phyloP scores from a whole-genome alignment of 64 coral and sea anemone genomes.

The Hydrozoanthus tunicans region DNA sequence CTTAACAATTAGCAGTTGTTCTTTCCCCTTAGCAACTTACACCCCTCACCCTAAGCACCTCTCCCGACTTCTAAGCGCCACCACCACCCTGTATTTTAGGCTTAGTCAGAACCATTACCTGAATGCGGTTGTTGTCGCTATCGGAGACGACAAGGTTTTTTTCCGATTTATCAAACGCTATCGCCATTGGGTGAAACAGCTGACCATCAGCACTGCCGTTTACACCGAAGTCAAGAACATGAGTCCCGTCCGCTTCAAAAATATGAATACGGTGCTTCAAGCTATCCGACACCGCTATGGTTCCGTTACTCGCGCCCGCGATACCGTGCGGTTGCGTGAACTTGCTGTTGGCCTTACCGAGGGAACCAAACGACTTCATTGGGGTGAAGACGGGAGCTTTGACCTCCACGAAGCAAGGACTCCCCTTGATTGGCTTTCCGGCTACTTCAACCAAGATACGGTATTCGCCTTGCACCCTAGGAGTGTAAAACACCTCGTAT shows the following conservation, averaged over 20 bases:
- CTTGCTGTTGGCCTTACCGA: slow-evolving; percentile 64
- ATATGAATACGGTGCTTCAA: slow-evolving; percentile 85
- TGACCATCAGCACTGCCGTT: slow-evolving; percentile 67
- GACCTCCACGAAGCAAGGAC: slow-evolving; percentile 69
- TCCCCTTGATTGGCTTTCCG: slow-evolving; percentile 72
- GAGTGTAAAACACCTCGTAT: slow-evolving; percentile 76
- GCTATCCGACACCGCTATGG: slow-evolving; percentile 82
- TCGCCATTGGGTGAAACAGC: slow-evolving; percentile 81
- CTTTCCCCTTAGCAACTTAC: neutral
- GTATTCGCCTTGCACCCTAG: slow-evolving; percentile 65
- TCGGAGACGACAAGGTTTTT: slow-evolving; percentile 73
- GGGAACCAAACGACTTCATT: slow-evolving; percentile 82
- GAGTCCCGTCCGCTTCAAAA: slow-evolving; percentile 63
- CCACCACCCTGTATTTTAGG: neutral
- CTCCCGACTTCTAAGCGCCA: neutral
- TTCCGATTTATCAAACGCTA: slow-evolving; percentile 85
- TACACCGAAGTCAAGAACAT: slow-evolving; percentile 76
- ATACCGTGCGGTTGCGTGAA: slow-evolving; percentile 87
- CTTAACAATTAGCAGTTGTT: neutral
- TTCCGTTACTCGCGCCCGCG: slow-evolving; percentile 60
- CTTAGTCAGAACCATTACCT: slow-evolving; percentile 10
- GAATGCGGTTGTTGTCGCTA: slow-evolving; percentile 85
- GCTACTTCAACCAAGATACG: slow-evolving; percentile 71
- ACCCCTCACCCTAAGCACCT: too few species aligned
- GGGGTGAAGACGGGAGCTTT: slow-evolving; percentile 80